A percentile compares a stretch with the other conserved stretches of the same genome.
phyloP scores from a whole-genome alignment of 1,140 invertebrate species.

The Neomicropteryx cornuta region DNA sequence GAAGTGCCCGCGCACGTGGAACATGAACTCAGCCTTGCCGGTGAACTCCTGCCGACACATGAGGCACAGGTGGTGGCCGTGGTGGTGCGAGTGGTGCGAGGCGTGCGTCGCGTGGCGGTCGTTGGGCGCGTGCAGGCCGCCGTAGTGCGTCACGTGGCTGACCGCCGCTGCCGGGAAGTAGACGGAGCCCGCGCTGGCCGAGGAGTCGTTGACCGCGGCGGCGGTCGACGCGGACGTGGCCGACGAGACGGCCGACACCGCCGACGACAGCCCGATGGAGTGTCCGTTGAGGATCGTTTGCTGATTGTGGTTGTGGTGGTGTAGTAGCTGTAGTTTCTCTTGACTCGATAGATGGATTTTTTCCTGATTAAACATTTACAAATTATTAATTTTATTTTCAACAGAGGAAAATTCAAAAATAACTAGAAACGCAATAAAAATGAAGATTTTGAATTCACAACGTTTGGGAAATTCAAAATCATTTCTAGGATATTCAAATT shows the following conservation, averaged over 20 bases:
- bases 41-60: slow-evolving; percentile 55
- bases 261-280: slow-evolving; percentile 19
- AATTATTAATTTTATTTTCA: neutral
- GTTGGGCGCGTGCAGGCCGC: slow-evolving; percentile 13
- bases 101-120: slow-evolving; percentile 12
- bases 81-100: slow-evolving; percentile 20
- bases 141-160: slow-evolving; percentile 32
- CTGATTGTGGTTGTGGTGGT: slow-evolving; percentile 41
- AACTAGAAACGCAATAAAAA: neutral
- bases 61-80: slow-evolving; percentile 46
- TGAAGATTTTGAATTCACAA: neutral
- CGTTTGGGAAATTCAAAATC: no score
- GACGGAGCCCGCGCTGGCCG: slow-evolving; percentile 18
- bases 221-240: slow-evolving; percentile 22
- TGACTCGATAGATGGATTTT: slow-evolving; percentile 36
- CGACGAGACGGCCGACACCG: slow-evolving; percentile 29
- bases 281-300: slow-evolving; percentile 33
- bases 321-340: slow-evolving; percentile 36
- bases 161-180: slow-evolving; percentile 24
- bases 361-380: no score
- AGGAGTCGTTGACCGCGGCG: slow-evolving; percentile 27
- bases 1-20: slow-evolving; percentile 55
- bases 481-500: no score
- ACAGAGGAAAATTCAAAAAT: neutral
- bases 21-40: slow-evolving; percentile 56